Conservation (phyloP, 2,888 invertebrate species). For the Drosophila anceps region DNA sequence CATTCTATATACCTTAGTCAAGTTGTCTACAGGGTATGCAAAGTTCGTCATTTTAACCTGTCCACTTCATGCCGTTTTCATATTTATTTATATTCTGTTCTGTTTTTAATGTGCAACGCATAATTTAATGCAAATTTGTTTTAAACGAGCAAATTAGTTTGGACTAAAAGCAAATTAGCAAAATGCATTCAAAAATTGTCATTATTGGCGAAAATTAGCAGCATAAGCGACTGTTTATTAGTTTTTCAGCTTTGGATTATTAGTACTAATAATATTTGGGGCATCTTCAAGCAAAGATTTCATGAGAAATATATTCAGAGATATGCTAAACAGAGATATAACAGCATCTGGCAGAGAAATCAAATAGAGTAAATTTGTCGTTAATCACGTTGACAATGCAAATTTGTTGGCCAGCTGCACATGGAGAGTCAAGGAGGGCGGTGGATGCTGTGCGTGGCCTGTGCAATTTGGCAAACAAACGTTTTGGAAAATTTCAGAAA, state of each 20-base stretch:
- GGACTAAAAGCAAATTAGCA: constrained; percentile 12
- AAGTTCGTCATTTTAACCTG: too few species aligned
- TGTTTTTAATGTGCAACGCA: constrained; percentile 3
- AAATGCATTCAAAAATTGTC: constrained; percentile 5
- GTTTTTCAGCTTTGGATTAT: not conserved
- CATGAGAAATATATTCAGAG: not conserved
- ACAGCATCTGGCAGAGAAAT: constrained; percentile 17
- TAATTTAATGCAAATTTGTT: constrained; percentile 3
- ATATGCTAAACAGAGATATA: not conserved
- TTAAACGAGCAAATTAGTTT: not conserved
- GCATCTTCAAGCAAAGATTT: not conserved
- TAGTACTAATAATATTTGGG: not conserved
- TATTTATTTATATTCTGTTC: constrained; percentile 2
- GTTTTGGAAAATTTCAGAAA: constrained; percentile 45
- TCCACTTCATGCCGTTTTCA: not conserved
- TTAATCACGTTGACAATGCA: constrained; percentile 53
- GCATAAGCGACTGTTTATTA: constrained; percentile 10
- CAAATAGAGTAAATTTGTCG: constrained; percentile 46
- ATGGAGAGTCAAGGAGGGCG: not conserved
- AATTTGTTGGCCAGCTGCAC: constrained; percentile 37
- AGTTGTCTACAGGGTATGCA: not conserved
- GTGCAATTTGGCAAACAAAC: constrained; percentile 45
- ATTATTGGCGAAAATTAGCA: constrained; percentile 6
- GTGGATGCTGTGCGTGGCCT: not conserved
- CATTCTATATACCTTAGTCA: not conserved